phyloP scores from a whole-genome alignment of 2,888 invertebrate genomes.

The Nomada hirtipes region DNA sequence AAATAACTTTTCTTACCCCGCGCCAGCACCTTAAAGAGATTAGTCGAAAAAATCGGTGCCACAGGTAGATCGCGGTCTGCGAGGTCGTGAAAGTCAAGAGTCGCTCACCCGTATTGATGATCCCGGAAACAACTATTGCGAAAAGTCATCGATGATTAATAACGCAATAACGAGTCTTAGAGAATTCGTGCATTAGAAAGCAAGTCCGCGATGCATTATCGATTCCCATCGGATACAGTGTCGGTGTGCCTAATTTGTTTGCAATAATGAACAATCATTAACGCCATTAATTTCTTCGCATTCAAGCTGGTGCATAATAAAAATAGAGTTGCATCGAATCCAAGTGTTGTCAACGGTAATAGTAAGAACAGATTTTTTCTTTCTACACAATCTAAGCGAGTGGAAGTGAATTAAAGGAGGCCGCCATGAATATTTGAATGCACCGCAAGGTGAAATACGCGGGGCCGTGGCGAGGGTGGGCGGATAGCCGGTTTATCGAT shows the following conservation, averaged over 20 bases:
- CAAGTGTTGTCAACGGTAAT: neutral
- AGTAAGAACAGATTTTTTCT: neutral
- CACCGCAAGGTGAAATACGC: conserved; percentile 62
- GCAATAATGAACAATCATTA: neutral
- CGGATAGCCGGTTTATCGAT: conserved; percentile 70
- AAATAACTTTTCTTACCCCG: conserved; percentile 15
- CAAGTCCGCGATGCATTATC: neutral
- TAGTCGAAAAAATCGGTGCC: conserved; percentile 47
- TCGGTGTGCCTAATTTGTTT: too few species aligned
- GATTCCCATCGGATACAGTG: too few species aligned
- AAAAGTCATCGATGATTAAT: conserved; percentile 29
- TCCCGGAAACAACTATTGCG: conserved; percentile 55
- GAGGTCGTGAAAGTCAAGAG: conserved; percentile 51
- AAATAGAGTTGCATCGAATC: neutral
- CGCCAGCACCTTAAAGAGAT: conserved; percentile 28
- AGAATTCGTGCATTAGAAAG: conserved; percentile 15
- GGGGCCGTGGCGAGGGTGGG: conserved; percentile 54
- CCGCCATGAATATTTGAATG: conserved; percentile 70
- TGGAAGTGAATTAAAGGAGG: conserved; percentile 51
- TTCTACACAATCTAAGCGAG: neutral
- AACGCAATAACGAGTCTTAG: neutral
- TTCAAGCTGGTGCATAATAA: neutral
- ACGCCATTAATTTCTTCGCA: too few species aligned
- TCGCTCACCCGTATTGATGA: conserved; percentile 56
- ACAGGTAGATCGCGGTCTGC: conserved; percentile 56